Evolutionary conservation across 1,140 invertebrate genomes (phyloP), one percentile per base, ranked within the genome.

Genomic region (Hypothenemus hampei): DNA sequence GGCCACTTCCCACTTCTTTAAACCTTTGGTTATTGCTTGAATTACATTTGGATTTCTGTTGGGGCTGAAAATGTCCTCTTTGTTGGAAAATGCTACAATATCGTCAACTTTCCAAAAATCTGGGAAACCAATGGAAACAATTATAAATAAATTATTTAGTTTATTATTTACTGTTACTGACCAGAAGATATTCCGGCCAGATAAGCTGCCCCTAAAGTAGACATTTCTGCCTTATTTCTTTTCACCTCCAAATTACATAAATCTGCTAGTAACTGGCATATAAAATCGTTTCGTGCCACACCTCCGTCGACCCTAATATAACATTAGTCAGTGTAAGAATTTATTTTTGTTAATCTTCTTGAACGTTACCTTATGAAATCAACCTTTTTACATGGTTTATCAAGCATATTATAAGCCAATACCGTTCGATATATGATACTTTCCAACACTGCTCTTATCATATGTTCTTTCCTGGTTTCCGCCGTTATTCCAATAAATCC

Each of bases 281-380:
- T 74, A 67, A 96, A 97, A 71, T 95, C 84, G 72, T 95, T 96
- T 50, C 82, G 81, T 0, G 91, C 86, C 13, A 98, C 92, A 20
- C 94, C 94, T n/a, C 93, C 94, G 72, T 95, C 91, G 31, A 91
- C 79, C 61, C 93, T 95, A 16, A 79, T 62, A 46, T 5, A 49
- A 4, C 8, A 43, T 37, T 15, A 37, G 16, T n/a, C 15, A 37
- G 35, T 37, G 15, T 11, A 37, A n/a, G 6, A 11, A 15, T 37
- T 15, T 16, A n/a, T 37, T 7, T 37, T 37, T 16, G 10, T 16
- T n/a, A n/a, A n/a, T n/a, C n/a, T n/a, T n/a, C n/a, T n/a, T n/a
- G 36, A 39, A 39, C 11, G 6, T 29, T 24, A 24, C 43, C 43
- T 45, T 13, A 26, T 37, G 11, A 13, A 37, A 37, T n/a, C n/a